Evolutionary conservation across 2,113 vertebrate species (phyloP).

Genomic region (Haplochromis vanheusdeni): DNA sequence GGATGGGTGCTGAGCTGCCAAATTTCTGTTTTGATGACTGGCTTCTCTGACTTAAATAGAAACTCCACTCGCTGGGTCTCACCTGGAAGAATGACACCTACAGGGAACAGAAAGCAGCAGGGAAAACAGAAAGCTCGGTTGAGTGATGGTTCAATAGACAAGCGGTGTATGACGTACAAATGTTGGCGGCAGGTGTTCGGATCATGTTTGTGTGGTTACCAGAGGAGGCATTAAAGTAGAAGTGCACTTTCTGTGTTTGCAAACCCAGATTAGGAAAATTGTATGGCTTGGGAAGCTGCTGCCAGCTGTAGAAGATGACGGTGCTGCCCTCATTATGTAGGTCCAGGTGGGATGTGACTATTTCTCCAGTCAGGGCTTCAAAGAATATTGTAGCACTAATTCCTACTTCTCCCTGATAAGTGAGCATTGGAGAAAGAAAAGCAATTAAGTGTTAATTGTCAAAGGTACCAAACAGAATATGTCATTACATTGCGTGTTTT

Average conservation of each 20-base stretch:
- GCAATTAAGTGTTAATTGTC: not conserved
- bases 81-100: conserved; percentile 83
- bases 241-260: not conserved
- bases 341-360: conserved; percentile 68
- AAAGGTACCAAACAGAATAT: not conserved
- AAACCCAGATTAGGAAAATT: conserved; percentile 46
- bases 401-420: conserved; percentile 72
- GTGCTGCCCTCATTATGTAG: conserved; percentile 83
- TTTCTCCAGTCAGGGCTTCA: conserved; percentile 74
- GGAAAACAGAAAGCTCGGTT: not conserved
- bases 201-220: conserved; percentile 23
- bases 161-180: not conserved
- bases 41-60: conserved; percentile 78
- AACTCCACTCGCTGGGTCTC: conserved; percentile 71
- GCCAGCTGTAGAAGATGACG: conserved; percentile 84
- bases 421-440: not conserved
- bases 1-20: conserved; percentile 91
- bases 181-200: not conserved
- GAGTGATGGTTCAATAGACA: not conserved
- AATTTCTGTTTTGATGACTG: conserved; percentile 78
- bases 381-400: conserved; percentile 77
- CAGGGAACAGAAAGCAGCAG: not conserved
- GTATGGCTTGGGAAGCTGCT: conserved; percentile 55
- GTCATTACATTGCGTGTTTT: not conserved
- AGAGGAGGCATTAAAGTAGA: conserved; percentile 52